phyloP scores from a whole-genome alignment of 2,888 invertebrate species.

The Anoplius nigerrimus region DNA sequence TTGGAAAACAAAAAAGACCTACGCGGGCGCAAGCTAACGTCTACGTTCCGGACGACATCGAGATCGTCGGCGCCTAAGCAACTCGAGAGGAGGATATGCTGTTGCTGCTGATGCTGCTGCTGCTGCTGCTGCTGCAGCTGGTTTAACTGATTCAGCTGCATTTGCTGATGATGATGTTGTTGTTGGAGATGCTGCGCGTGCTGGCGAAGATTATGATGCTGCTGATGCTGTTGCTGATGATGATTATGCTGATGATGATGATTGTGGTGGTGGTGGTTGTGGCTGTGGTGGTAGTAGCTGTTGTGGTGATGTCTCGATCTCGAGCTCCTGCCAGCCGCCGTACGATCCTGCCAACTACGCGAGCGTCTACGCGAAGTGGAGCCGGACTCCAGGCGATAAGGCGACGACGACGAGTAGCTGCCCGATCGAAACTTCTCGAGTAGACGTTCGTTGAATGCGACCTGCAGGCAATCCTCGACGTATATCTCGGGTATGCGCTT shows the following conservation, averaged over 20 bases:
- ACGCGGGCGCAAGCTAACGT: constrained; percentile 53
- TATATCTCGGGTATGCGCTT: constrained; percentile 69
- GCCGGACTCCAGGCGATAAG: constrained; percentile 30
- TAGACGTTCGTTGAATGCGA: constrained; percentile 66
- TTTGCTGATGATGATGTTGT: constrained; percentile 9
- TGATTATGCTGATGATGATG: neutral
- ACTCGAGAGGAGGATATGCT: constrained; percentile 30
- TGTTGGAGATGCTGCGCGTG: neutral
- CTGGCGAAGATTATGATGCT: neutral
- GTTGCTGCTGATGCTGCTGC: constrained; percentile 7
- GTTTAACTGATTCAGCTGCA: neutral
- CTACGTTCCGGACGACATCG: constrained; percentile 50
- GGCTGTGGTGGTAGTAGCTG: neutral
- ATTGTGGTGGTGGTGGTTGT: constrained; percentile 2
- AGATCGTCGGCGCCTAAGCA: constrained; percentile 41
- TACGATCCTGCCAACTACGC: constrained; percentile 61
- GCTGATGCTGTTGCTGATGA: constrained; percentile 1
- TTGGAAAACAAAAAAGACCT: constrained; percentile 62
- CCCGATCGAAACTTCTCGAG: constrained; percentile 64
- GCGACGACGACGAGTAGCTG: constrained; percentile 46
- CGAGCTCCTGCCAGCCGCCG: constrained; percentile 22
- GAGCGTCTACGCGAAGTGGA: constrained; percentile 40
- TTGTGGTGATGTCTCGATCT: neutral
- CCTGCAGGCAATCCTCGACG: constrained; percentile 68
- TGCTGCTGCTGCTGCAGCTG: neutral